Evolutionary conservation across 2,113 vertebrate genomes (phyloP), one percentile per base, ranked within the genome.

Genomic region (Amia ocellicauda): DNA sequence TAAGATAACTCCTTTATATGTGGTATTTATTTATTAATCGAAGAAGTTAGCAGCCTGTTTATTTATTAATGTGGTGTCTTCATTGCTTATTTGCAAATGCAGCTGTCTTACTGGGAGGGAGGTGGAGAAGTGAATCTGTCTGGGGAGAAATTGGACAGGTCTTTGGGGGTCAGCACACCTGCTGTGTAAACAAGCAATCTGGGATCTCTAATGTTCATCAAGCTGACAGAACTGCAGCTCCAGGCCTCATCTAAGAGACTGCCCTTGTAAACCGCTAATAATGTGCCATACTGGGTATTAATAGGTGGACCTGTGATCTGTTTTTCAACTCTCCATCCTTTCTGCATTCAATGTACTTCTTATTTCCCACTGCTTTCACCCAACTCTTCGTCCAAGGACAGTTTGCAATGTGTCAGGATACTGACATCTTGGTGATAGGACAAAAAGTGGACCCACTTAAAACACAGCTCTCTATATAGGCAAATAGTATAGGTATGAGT

Each of bases 201-300:
- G 80, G 81, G 85, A 83, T 76, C 79, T 80, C 75, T 81, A 82
- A 83, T 85, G 85, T 87, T 88, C 85, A 80, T 75, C 60, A 77
- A 82, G 80, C 81, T 90, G 89, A 89, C 87, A 91, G 84, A 77
- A 85, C 64, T 68, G 66, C 70, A 71, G 66, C 67, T 73, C 74
- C 73, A 84, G 83, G 78, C 80, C 79, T 73, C 70, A 69, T 76
- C 74, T 73, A 28, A 67, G 82, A 85, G 81, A 82, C 81, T 88
- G 87, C 78, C 84, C 86, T 87, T 88, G 83, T 89, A 88, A n/a
- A 84, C 80, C n/a, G 81, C 85, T 88, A 85, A 89, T 85, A 88
- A 86, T 84, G 80, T 88, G 83, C 80, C 82, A 78, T 64, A 66
- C 77, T 78, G 74, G 75, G 75, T 83, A 83, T 88, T 86, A 88